A percentile compares a stretch with the other conserved stretches of the same genome.
Evolutionary conservation across 1,140 invertebrate species (phyloP).

Genomic region (Brachionus rotundiformis): DNA sequence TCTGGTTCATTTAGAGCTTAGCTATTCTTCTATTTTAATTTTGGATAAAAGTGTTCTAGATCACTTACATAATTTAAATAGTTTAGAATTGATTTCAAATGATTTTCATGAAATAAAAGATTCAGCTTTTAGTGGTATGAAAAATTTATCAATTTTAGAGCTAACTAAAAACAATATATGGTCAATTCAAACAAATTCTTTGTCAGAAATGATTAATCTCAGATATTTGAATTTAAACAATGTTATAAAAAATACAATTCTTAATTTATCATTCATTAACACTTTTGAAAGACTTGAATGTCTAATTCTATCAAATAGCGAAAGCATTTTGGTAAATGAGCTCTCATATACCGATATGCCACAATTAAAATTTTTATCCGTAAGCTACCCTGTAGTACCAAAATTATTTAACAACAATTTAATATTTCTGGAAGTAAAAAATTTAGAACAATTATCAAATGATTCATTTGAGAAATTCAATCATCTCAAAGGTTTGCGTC

Average conservation of each 20-base stretch:
- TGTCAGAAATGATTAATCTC: neutral
- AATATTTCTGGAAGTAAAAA: neutral
- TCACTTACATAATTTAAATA: neutral
- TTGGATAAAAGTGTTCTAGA: neutral
- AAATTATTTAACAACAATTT: neutral
- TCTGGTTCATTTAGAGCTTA: neutral
- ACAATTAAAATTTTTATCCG: neutral
- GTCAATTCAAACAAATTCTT: neutral
- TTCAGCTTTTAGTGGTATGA: neutral
- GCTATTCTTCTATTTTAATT: neutral
- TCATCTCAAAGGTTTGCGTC: neutral
- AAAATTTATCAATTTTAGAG: neutral
- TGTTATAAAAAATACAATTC: neutral
- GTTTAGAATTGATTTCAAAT: neutral
- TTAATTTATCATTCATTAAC: neutral
- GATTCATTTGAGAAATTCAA: neutral
- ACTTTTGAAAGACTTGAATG: neutral
- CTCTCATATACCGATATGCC: neutral
- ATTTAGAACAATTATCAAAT: neutral
- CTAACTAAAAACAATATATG: neutral
- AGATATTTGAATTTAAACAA: neutral
- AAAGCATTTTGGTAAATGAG: neutral
- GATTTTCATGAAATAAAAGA: neutral
- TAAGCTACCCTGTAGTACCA: neutral
- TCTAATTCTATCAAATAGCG: neutral